phyloP scores from a whole-genome alignment of 2,113 vertebrate genomes.

The Regulus satrapa region DNA sequence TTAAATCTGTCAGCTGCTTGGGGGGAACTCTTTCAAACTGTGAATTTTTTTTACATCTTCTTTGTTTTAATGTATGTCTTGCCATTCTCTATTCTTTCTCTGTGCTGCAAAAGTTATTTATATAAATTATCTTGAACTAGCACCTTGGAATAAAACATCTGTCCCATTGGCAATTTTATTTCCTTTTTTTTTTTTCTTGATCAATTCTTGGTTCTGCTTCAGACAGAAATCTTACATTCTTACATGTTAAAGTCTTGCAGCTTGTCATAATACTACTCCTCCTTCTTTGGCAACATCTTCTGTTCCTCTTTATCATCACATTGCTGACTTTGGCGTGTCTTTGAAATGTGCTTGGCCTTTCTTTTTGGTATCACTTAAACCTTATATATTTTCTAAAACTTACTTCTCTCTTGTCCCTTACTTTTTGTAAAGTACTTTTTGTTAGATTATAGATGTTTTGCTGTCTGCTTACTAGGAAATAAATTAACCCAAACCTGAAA shows the following conservation, averaged over 20 bases:
- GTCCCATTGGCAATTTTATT: background rate
- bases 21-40: background rate
- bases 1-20: background rate
- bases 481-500: background rate
- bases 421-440: background rate
- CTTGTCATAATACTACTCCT: background rate
- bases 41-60: background rate
- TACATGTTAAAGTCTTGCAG: background rate
- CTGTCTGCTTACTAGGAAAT: background rate
- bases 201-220: background rate
- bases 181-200: background rate
- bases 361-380: background rate
- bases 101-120: background rate
- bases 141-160: background rate
- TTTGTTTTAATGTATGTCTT: background rate
- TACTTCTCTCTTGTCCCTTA: background rate
- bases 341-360: background rate
- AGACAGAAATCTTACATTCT: background rate
- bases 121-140: background rate
- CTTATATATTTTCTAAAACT: background rate
- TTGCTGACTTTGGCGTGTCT: background rate
- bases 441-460: no score
- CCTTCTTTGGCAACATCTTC: background rate
- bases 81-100: background rate
- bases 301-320: background rate